Evolutionary conservation across 92 coral and sea anemone genomes (phyloP), one percentile per base, ranked within the genome.

Genomic region (Heliopora coerulea): DNA sequence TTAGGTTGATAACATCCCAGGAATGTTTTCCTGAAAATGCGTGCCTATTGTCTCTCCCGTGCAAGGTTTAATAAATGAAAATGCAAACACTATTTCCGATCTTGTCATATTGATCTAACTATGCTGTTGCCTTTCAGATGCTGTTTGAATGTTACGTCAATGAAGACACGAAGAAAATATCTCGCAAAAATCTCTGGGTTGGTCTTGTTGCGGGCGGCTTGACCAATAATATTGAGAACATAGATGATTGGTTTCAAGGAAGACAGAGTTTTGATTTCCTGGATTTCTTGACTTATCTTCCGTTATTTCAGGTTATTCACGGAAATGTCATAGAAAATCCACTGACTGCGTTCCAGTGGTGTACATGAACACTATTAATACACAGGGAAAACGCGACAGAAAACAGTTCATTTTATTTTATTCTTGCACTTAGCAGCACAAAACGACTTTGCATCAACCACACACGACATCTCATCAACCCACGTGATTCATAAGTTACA

Each of bases 251-350:
- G 76, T 87, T 93, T 40, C 89, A 91, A 57, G 85, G 56, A 78
- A 88, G 87, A 46, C 80, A 91, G 13, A 74, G 84, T 64, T 79
- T 93, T 73, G 98, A 90, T 73, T 93, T 88, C 73, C 79, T 93
- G 28, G 98, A 93, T 70, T 93, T 93, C 39, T 73, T 93, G 30
- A 90, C 98, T 13, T 90, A 93, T 32, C 87, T 93, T 17, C 98
- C 98, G 11, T 65, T 93, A 18, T 93, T 93, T 23, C 62, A 69
- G 30, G 46, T 26, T n/a, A 69, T 69, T 20, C 76, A 69, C 31
- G 62, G 61, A 20, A 17, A 69, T 32, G 76, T 50, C 9, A 39
- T 69, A 12, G 76, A 69, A 17, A 69, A 69, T 46, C 76, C 76
- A 11, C 62, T 69, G 24, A 49, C 76, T 49, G 31, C 32, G 41